Conservation (phyloP, 2,888 invertebrate species). For the Oscheius onirici region DNA sequence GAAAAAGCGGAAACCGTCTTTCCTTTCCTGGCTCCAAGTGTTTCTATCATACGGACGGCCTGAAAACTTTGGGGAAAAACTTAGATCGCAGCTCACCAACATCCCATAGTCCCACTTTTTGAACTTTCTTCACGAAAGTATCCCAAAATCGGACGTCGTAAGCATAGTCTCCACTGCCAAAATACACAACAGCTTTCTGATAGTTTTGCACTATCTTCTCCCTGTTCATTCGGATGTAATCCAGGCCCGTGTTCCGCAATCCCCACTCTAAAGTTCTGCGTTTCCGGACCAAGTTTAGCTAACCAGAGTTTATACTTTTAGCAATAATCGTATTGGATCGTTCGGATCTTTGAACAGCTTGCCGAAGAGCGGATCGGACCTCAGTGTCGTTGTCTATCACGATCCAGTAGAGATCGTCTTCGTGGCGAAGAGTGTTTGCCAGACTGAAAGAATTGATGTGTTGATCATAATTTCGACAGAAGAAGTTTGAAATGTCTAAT, state of each 20-base stretch:
- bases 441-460: neutral
- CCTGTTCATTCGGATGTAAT: conserved; percentile 9
- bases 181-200: conserved; percentile 6
- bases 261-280: neutral
- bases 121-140: neutral
- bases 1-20: neutral
- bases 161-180: conserved; percentile 10
- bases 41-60: neutral
- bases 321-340: too few species aligned
- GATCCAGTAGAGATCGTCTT: conserved; percentile 3
- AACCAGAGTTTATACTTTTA: too few species aligned
- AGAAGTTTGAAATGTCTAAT: too few species aligned
- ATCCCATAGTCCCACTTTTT: conserved; percentile 10
- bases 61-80: neutral
- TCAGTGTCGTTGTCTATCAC: neutral
- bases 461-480: too few species aligned
- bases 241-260: neutral
- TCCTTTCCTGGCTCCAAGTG: neutral
- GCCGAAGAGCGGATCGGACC: too few species aligned
- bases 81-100: neutral
- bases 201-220: neutral
- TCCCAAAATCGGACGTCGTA: conserved; percentile 13
- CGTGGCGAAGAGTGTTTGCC: conserved; percentile 17
- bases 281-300: too few species aligned
- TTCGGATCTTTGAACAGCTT: too few species aligned